These are phyloP conservation scores for Scrobipalpa atriplicella DNA, from an alignment of 2,888 invertebrate genomes.

Conservation along the genomic window DNA sequence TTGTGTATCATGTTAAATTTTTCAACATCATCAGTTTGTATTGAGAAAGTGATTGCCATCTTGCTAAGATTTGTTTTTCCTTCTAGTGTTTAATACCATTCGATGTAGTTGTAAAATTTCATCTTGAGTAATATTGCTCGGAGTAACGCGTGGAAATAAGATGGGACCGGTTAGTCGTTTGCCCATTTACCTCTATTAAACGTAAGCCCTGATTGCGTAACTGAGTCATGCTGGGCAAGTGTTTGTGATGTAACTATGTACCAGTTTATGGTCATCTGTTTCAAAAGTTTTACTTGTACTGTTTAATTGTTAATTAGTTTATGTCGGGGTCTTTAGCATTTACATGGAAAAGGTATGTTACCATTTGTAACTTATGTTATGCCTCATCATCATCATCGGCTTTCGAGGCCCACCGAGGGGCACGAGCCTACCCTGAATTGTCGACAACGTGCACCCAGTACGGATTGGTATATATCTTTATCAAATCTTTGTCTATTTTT, in stretches of 20 bases:
- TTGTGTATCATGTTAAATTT: not conserved
- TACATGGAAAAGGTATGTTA: not conserved
- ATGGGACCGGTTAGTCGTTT: constrained; percentile 31
- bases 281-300: constrained; percentile 14
- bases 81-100: constrained; percentile 7
- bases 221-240: constrained; percentile 28
- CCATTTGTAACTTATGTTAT: no score
- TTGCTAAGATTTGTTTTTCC: not conserved
- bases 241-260: constrained; percentile 28
- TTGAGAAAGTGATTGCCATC: not conserved
- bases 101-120: constrained; percentile 14
- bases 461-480: no score
- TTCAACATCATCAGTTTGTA: not conserved
- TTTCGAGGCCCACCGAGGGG: no score
- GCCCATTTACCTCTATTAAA: constrained; percentile 30
- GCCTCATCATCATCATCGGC: no score
- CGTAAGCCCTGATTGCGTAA: constrained; percentile 30
- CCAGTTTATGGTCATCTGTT: constrained; percentile 25
- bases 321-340: not conserved
- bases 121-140: constrained; percentile 26
- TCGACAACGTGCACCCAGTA: no score
- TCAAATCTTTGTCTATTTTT: not conserved
- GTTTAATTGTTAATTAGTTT: not conserved
- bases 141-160: constrained; percentile 29
- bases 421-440: no score